Percentiles rank a stretch among this genome's conserved stretches.
Evolutionary conservation across 2,797 vertebrate genomes (phyloP).

Genomic region (Pristis pectinata): DNA sequence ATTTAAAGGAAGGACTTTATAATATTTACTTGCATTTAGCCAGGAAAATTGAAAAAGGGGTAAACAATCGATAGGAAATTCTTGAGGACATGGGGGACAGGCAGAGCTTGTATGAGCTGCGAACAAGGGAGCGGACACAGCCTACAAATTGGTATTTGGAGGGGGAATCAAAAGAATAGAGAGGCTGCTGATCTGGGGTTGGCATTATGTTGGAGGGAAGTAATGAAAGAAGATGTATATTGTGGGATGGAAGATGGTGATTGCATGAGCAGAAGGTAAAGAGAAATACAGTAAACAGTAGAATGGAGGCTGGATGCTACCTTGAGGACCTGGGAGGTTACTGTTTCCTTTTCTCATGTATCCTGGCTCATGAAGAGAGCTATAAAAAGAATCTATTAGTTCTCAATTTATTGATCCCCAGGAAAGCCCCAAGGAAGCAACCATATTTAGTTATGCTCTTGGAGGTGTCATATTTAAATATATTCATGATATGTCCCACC

Average conservation of each 20-base stretch:
- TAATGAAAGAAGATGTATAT: background rate
- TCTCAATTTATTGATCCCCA: background rate
- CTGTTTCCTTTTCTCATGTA: too few species aligned
- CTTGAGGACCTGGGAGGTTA: background rate
- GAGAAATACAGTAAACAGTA: background rate
- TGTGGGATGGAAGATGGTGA: background rate
- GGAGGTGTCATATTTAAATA: background rate
- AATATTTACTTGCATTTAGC: background rate
- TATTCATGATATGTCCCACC: background rate
- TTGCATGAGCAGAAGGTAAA: background rate
- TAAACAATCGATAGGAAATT: background rate
- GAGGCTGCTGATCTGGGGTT: too few species aligned
- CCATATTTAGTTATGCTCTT: background rate
- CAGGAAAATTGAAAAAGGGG: background rate
- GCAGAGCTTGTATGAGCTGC: too few species aligned
- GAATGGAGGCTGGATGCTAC: background rate
- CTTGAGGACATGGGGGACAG: background rate
- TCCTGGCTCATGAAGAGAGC: too few species aligned
- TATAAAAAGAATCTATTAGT: too few species aligned
- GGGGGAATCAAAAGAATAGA: too few species aligned
- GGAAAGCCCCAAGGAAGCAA: background rate
- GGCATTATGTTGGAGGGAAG: too few species aligned
- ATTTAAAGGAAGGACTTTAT: background rate
- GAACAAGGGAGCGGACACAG: background rate
- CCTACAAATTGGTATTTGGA: too few species aligned